Evolutionary conservation across 2,113 vertebrate genomes (phyloP).

Genomic region (Myxocyprinus asiaticus): DNA sequence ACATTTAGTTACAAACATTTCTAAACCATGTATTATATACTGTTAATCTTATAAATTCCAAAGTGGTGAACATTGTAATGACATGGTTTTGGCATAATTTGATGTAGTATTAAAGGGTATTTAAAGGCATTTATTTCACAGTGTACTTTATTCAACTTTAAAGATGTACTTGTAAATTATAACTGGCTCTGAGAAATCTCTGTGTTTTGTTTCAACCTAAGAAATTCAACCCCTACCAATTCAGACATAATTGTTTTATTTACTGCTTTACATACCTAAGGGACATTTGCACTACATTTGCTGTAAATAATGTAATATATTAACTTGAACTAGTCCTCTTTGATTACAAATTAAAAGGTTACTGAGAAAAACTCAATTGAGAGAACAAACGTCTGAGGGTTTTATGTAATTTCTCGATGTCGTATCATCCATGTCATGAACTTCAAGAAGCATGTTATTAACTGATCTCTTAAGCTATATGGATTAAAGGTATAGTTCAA

Average conservation of each 20-base stretch:
- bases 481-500: not conserved
- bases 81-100: not conserved
- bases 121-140: not conserved
- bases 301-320: not conserved
- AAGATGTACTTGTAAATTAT: too few relatives aligned
- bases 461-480: not conserved
- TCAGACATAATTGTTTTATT: not conserved
- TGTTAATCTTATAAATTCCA: not conserved
- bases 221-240: not conserved
- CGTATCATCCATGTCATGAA: not conserved
- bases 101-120: constrained; percentile 3
- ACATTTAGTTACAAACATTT: not conserved
- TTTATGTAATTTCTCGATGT: not conserved
- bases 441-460: not conserved
- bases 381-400: not conserved
- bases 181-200: too few relatives aligned
- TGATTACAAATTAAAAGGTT: not conserved
- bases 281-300: not conserved
- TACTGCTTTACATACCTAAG: not conserved
- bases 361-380: not conserved
- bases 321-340: not conserved
- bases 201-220: not conserved
- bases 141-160: not conserved
- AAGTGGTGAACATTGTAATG: not conserved
- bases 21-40: not conserved